A percentile compares a stretch with the other conserved stretches of the same genome.
These are phyloP conservation scores for Leptopilina clavipes DNA, from an alignment of 1,140 invertebrate genomes.

Conservation along the genomic window DNA sequence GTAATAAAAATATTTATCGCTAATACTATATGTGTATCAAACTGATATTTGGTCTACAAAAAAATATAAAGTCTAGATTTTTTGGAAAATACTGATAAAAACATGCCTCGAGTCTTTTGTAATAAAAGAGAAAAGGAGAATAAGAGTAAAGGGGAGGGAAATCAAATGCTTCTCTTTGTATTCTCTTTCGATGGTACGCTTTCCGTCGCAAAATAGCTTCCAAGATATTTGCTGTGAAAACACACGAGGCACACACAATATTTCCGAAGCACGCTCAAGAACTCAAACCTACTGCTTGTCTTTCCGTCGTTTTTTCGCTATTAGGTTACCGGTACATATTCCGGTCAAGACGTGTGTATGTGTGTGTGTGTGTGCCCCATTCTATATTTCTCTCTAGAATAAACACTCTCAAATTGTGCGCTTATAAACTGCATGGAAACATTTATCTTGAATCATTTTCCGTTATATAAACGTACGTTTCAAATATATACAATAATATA, in stretches of 20 bases:
- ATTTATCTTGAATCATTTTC: neutral
- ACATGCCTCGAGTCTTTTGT: too few relatives aligned
- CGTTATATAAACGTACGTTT: neutral
- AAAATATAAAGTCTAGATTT: too few relatives aligned
- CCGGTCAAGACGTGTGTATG: neutral
- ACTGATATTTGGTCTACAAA: too few relatives aligned
- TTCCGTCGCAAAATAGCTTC: conserved; percentile 28
- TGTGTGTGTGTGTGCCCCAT: too few relatives aligned
- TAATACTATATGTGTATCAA: too few relatives aligned
- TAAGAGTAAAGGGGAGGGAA: neutral
- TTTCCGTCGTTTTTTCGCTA: neutral
- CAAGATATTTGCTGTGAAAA: conserved; percentile 33
- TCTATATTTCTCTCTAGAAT: neutral
- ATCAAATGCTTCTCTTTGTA: conserved; percentile 24
- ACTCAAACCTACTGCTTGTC: conserved; percentile 9
- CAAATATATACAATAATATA: too few relatives aligned
- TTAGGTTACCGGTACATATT: conserved; percentile 11
- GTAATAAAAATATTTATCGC: too few relatives aligned
- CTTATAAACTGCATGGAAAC: too few relatives aligned
- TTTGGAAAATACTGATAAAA: too few relatives aligned
- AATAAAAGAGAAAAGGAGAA: neutral
- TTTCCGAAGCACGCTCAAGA: conserved; percentile 25
- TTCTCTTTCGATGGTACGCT: conserved; percentile 23
- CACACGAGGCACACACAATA: conserved; percentile 9
- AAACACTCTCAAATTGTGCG: neutral